A percentile compares a stretch with the other conserved stretches of the same genome.
phyloP scores from a whole-genome alignment of 2,888 invertebrate genomes.

The Caenorhabditis sp. region DNA sequence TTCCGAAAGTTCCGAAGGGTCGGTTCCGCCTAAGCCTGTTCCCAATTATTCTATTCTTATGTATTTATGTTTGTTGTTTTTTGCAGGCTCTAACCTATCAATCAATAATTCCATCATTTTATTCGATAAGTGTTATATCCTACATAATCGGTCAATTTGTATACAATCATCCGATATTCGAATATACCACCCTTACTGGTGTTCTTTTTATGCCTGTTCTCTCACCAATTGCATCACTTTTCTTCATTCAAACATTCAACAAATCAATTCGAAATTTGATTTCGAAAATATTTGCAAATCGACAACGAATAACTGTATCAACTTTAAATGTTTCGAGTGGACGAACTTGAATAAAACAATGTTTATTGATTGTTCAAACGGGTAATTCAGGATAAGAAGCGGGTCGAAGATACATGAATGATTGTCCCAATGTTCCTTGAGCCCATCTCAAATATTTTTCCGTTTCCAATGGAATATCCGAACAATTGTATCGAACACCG shows the following conservation, averaged over 20 bases:
- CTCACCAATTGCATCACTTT: constrained; percentile 15
- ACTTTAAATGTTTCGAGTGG: too few species aligned
- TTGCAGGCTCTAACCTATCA: constrained; percentile 21
- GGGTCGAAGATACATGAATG: constrained; percentile 50
- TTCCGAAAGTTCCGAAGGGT: too few species aligned
- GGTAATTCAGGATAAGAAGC: constrained; percentile 48
- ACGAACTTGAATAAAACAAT: too few species aligned
- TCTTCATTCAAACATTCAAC: constrained; percentile 6
- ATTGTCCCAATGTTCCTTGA: constrained; percentile 49
- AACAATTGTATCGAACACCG: constrained; percentile 54
- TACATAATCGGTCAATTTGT: constrained; percentile 17
- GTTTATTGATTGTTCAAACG: constrained; percentile 3
- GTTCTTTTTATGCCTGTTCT: constrained; percentile 22
- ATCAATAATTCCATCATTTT: constrained; percentile 19
- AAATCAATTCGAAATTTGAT: neutral
- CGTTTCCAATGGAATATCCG: constrained; percentile 42
- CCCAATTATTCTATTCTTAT: too few species aligned
- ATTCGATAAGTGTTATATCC: constrained; percentile 5
- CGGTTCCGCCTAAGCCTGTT: too few species aligned
- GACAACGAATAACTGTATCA: too few species aligned
- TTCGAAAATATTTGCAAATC: neutral
- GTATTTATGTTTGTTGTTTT: too few species aligned
- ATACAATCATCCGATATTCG: constrained; percentile 20
- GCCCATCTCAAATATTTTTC: constrained; percentile 53
- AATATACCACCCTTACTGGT: constrained; percentile 15